Evolutionary conservation across 2,113 vertebrate genomes (phyloP).

Genomic region (Zosterops pallidus): DNA sequence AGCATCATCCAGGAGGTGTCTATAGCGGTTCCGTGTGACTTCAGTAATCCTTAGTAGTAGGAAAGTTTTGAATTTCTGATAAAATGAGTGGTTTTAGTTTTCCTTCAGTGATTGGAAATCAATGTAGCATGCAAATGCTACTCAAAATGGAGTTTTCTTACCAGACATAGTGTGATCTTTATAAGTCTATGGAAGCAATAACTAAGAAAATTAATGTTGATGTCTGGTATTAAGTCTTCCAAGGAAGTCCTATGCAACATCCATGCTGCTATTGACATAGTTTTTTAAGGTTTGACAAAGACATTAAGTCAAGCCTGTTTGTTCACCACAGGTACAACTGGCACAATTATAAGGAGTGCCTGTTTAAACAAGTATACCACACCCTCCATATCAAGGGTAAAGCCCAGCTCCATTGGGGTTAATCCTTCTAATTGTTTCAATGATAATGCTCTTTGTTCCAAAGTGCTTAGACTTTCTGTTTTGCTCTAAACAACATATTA

Average conservation of each 20-base stretch:
- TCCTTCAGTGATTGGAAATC: background rate
- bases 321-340: constrained; percentile 13
- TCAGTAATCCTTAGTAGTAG: background rate
- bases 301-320: constrained; percentile 56
- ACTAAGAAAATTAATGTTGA: background rate
- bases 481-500: background rate
- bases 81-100: background rate
- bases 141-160: background rate
- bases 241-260: background rate
- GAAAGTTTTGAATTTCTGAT: background rate
- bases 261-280: constrained; percentile 6
- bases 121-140: background rate
- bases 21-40: background rate
- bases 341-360: constrained; percentile 55
- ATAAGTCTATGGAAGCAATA: background rate
- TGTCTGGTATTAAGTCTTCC: background rate
- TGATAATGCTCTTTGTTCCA: background rate
- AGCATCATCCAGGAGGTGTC: background rate
- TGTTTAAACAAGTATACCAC: constrained; percentile 48
- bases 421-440: background rate
- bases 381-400: constrained; percentile 28
- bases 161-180: background rate
- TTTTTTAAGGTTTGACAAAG: background rate
- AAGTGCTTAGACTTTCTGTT: background rate
- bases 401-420: background rate